These are phyloP conservation scores for Peromyscus eremicus DNA, from an alignment of 2,797 vertebrate species.

Conservation along the genomic window DNA sequence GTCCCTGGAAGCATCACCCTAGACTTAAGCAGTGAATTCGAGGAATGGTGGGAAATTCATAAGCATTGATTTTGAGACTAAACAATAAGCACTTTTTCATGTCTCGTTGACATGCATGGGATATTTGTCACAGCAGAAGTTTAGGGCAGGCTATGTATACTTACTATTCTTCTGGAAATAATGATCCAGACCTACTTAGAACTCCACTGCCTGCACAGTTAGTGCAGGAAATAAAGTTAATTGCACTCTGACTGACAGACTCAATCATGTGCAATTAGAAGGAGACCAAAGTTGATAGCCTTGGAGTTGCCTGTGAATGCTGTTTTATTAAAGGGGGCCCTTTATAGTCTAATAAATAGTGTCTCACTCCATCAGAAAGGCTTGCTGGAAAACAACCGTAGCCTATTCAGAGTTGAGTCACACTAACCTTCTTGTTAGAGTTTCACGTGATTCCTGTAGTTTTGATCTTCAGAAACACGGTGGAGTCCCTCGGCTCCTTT, in stretches of 20 bases:
- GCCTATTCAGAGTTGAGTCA: conserved; percentile 53
- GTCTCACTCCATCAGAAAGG: conserved; percentile 41
- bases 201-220: not conserved
- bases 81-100: conserved; percentile 2
- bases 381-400: conserved; percentile 46
- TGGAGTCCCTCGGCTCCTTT: conserved; percentile 35
- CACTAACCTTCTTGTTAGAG: conserved; percentile 66
- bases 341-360: conserved; percentile 51
- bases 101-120: not conserved
- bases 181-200: conserved; percentile 10
- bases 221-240: conserved; percentile 63
- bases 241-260: conserved; percentile 30
- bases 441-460: conserved; percentile 47
- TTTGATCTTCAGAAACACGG: conserved; percentile 67
- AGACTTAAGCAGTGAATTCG: not conserved
- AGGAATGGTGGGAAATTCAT: conserved; percentile 21
- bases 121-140: not conserved
- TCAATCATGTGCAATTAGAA: conserved; percentile 60
- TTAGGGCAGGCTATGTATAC: not conserved
- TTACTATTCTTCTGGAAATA: conserved; percentile 30
- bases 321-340: conserved; percentile 48
- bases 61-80: not conserved
- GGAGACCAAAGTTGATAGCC: conserved; percentile 52
- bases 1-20: not conserved
- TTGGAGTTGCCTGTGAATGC: conserved; percentile 56